phyloP scores from a whole-genome alignment of 2,888 invertebrate genomes.

The Mythimna albipuncta region DNA sequence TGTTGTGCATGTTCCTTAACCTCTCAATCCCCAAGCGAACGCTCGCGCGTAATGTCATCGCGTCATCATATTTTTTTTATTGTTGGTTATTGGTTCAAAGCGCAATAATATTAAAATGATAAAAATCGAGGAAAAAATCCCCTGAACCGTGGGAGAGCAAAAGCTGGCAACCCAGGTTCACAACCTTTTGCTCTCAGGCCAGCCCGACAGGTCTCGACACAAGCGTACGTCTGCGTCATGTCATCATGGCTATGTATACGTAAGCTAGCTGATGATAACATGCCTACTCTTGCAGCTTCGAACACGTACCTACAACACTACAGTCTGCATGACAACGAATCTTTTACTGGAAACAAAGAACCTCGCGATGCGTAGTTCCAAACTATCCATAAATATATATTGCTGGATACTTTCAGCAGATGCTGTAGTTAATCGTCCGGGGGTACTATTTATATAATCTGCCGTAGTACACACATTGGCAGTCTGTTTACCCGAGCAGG shows the following conservation, averaged over 20 bases:
- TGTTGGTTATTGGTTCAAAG: too few species aligned
- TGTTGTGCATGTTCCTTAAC: too few species aligned
- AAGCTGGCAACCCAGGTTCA: slow-evolving; percentile 76
- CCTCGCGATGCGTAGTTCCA: slow-evolving; percentile 22
- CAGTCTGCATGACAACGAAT: slow-evolving; percentile 18
- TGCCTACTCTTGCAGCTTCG: slow-evolving; percentile 31
- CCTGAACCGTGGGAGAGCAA: slow-evolving; percentile 55
- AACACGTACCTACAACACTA: slow-evolving; percentile 19
- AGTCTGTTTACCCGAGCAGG: slow-evolving; percentile 70
- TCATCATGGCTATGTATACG: slow-evolving; percentile 68
- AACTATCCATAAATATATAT: slow-evolving; percentile 12
- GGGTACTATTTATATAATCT: slow-evolving; percentile 72
- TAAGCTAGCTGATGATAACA: slow-evolving; percentile 62
- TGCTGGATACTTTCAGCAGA: slow-evolving; percentile 57
- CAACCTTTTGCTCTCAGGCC: slow-evolving; percentile 83
- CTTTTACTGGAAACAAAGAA: slow-evolving; percentile 28
- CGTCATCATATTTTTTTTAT: too few species aligned
- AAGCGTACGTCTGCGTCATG: slow-evolving; percentile 75
- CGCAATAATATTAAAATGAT: background rate
- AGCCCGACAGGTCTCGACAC: slow-evolving; percentile 81
- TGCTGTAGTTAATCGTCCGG: slow-evolving; percentile 71
- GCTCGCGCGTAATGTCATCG: too few species aligned
- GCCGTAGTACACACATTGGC: slow-evolving; percentile 65
- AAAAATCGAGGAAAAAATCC: background rate
- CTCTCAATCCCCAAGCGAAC: too few species aligned